These are phyloP conservation scores for Acronicta psi DNA, from an alignment of 2,888 invertebrate genomes.

Conservation along the genomic window DNA sequence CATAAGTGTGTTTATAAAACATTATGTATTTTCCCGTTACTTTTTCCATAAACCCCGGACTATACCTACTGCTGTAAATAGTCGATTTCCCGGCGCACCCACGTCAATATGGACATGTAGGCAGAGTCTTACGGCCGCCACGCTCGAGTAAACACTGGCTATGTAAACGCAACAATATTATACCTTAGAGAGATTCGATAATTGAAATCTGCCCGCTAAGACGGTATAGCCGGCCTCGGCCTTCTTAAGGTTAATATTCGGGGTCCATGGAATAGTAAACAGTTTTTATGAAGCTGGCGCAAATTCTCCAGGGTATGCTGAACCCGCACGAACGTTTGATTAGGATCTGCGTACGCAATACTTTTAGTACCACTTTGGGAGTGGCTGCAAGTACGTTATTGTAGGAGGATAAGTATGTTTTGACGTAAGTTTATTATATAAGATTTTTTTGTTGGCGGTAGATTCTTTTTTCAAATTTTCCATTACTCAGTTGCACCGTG, in stretches of 20 bases:
- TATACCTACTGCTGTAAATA: slow-evolving; percentile 58
- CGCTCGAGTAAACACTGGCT: slow-evolving; percentile 54
- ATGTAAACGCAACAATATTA: slow-evolving; percentile 47
- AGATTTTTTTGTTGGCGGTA: no score
- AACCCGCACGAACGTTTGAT: slow-evolving; percentile 44
- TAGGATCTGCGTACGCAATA: slow-evolving; percentile 39
- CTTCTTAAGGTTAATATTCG: slow-evolving; percentile 39
- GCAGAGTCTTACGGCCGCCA: slow-evolving; percentile 27
- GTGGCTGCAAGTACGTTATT: slow-evolving; percentile 14
- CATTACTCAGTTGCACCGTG: neutral
- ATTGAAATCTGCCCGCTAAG: slow-evolving; percentile 49
- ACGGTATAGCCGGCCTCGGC: slow-evolving; percentile 19
- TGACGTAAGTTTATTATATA: slow-evolving; percentile 5
- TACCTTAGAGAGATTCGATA: slow-evolving; percentile 44
- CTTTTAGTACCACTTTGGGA: slow-evolving; percentile 30
- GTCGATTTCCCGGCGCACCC: slow-evolving; percentile 61
- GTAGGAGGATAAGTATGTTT: slow-evolving; percentile 12
- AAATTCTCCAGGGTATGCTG: slow-evolving; percentile 35
- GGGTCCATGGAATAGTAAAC: slow-evolving; percentile 28
- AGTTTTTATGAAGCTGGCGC: slow-evolving; percentile 50
- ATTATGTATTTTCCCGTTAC: slow-evolving; percentile 40
- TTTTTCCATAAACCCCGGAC: slow-evolving; percentile 47
- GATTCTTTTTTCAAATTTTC: no score
- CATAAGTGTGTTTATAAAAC: slow-evolving; percentile 34
- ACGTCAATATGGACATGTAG: slow-evolving; percentile 66